Conservation (phyloP, 2,113 vertebrate genomes). For the Monopterus albus region DNA sequence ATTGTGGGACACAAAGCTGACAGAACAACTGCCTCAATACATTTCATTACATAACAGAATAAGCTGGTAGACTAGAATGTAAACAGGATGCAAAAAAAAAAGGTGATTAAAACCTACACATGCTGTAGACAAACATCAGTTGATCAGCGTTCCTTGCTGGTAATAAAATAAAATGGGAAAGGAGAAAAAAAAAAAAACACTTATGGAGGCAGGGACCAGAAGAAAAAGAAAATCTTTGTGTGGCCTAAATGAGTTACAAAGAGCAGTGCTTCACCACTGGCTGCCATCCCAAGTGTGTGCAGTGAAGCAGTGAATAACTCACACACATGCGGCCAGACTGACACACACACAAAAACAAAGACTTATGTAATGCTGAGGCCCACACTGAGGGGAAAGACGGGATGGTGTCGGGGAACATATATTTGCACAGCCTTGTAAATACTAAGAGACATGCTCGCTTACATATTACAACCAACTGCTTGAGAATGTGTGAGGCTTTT, state of each 20-base stretch:
- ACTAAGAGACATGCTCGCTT: slow-evolving; percentile 23
- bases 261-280: slow-evolving; percentile 54
- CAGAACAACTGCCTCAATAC: slow-evolving; percentile 54
- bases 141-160: slow-evolving; percentile 37
- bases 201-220: slow-evolving; percentile 13
- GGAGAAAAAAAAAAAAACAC: background rate
- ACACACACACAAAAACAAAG: slow-evolving; percentile 73
- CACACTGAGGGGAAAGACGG: slow-evolving; percentile 65
- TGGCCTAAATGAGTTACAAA: slow-evolving; percentile 61
- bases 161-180: slow-evolving; percentile 12
- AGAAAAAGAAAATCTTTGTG: slow-evolving; percentile 62
- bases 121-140: slow-evolving; percentile 51
- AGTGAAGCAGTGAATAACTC: slow-evolving; percentile 66
- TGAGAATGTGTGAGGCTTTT: background rate
- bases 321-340: slow-evolving; percentile 59
- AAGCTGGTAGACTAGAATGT: slow-evolving; percentile 53
- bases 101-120: slow-evolving; percentile 23
- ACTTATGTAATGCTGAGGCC: slow-evolving; percentile 79
- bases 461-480: background rate
- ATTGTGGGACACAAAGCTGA: slow-evolving; percentile 52
- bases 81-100: slow-evolving; percentile 48
- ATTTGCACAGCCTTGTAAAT: slow-evolving; percentile 24
- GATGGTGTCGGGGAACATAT: slow-evolving; percentile 53
- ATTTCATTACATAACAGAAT: slow-evolving; percentile 68
- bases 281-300: slow-evolving; percentile 61